These are phyloP conservation scores for Aphaenogaster ashmeadi DNA, from an alignment of 1,140 invertebrate species.

Conservation along the genomic window DNA sequence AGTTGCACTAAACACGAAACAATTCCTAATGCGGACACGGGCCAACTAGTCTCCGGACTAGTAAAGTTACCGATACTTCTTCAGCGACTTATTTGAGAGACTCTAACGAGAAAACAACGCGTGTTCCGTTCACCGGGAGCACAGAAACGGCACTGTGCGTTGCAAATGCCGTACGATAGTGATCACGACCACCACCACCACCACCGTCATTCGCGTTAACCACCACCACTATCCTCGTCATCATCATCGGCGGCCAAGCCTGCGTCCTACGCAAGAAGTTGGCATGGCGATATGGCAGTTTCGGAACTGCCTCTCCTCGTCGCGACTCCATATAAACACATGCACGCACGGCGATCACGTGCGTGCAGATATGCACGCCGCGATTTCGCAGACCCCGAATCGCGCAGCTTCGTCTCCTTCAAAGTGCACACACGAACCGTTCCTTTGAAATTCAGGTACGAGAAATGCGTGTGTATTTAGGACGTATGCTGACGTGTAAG, in stretches of 20 bases:
- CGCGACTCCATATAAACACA: conserved; percentile 53
- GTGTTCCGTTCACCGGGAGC: conserved; percentile 80
- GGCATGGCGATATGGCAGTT: conserved; percentile 68
- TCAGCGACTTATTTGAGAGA: neutral
- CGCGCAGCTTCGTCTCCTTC: neutral
- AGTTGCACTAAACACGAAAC: conserved; percentile 34
- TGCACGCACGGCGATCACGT: conserved; percentile 23
- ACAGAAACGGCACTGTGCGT: conserved; percentile 84
- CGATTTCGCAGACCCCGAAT: conserved; percentile 8
- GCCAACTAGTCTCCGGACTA: neutral
- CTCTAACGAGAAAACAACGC: conserved; percentile 63
- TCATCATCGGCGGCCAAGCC: conserved; percentile 62
- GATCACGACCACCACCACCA: conserved; percentile 71
- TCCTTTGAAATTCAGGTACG: conserved; percentile 22
- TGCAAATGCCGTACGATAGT: conserved; percentile 75
- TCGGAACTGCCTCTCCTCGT: conserved; percentile 61
- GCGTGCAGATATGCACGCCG: conserved; percentile 17
- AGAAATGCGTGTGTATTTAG: conserved; percentile 35
- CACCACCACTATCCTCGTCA: conserved; percentile 66
- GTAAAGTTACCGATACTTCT: conserved; percentile 7
- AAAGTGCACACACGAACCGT: neutral
- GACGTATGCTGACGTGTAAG: neutral
- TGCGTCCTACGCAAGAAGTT: conserved; percentile 80
- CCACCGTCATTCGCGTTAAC: conserved; percentile 69
- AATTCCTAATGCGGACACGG: conserved; percentile 15